Base-by-base conservation (phyloP, 2,113 vertebrate species). In the Ctenomys sociabilis region DNA sequence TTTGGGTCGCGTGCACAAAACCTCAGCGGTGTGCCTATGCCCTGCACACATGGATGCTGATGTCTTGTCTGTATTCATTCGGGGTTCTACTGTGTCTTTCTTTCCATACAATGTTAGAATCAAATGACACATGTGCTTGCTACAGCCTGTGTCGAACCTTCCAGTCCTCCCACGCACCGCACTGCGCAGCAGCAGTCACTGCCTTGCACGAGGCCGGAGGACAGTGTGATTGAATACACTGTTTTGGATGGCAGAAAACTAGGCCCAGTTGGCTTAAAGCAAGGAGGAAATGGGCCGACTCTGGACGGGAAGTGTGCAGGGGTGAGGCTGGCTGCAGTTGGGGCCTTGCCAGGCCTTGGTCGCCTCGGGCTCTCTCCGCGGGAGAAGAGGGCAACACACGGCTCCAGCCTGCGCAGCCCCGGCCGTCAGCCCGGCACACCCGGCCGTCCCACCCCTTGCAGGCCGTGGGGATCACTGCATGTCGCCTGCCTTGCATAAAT, bases 241-340 rank as follows among this genome's bases (percentile, higher is more conserved):
- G n/a, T 63, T 37, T 43, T n/a, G 77, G 68, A 19, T 59, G 78
- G 64, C 26, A 88, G 70, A 92, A 96, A 95, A 82, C 32, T n/a
- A 80, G 85, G 32, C 72, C 86, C 87, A 84, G 80, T 70, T 32
- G 37, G 57, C 85, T 81, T 59, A 73, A 72, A 94, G 83, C 75
- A 80, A 89, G 63, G 63, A 95, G 43, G 72, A 94, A 85, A 88
- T 7, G 16, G 78, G 75, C 72, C 43, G 61, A 37, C 66, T 91
- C 78, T 1, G 4, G 96, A 61, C 73, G 22, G 7, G 61, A 63
- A 66, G 88, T 0, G 2, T 77, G 45, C 49, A 83, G 87, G 45
- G 59, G 49, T 75, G 73, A 81, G 64, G 49, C n/a, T 94, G 85
- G 88, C 45, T 5, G n/a, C n/a, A 7, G 59, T 49, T 22, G 40